Percentiles rank a stretch among this genome's conserved stretches.
These are phyloP conservation scores for Chaitophorus viminalis DNA, from an alignment of 2,888 invertebrate species.

Conservation along the genomic window DNA sequence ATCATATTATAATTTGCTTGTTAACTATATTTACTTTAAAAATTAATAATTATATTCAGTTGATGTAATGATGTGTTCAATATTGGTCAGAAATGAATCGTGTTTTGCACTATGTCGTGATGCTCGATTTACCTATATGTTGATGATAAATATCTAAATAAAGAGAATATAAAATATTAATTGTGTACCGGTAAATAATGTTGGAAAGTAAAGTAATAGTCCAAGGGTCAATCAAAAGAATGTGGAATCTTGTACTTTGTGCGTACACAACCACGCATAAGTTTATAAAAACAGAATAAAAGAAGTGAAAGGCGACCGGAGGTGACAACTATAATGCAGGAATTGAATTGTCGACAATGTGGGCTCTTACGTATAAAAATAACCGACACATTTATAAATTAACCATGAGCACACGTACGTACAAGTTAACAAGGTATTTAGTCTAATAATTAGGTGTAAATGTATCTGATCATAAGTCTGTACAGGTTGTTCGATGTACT, in stretches of 20 bases:
- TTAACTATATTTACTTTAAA: too few relatives aligned
- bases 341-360: constrained; percentile 14
- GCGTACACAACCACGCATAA: not conserved
- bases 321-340: not conserved
- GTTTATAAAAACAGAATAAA: not conserved
- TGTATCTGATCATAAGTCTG: not conserved
- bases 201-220: not conserved
- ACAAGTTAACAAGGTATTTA: not conserved
- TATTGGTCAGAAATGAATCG: not conserved
- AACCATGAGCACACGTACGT: not conserved
- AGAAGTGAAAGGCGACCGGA: not conserved
- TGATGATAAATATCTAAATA: not conserved
- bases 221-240: not conserved
- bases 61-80: not conserved
- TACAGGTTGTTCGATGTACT: not conserved
- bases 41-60: too few relatives aligned
- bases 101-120: not conserved
- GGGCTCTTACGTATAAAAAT: not conserved
- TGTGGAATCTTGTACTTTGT: not conserved
- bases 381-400: not conserved
- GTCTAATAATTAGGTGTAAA: not conserved
- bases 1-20: too few relatives aligned
- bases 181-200: not conserved
- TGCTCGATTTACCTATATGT: not conserved
- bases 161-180: not conserved